Evolutionary conservation across 2,888 invertebrate genomes (phyloP), one percentile per base, ranked within the genome.

Genomic region (Dyspetes luteomarginatus): DNA sequence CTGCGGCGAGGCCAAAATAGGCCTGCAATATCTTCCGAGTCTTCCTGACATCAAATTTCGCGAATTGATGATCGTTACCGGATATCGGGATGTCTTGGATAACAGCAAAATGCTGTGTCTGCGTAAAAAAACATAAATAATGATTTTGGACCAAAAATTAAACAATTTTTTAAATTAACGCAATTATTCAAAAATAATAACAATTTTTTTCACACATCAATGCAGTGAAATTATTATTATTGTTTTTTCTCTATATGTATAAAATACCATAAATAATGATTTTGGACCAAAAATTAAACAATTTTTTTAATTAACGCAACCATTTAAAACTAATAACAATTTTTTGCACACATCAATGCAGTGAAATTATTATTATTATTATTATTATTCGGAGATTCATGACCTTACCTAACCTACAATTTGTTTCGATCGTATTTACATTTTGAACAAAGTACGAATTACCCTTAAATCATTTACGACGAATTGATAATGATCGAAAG

Each of bases 71-170:
- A 87, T 68, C 2, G 88, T 86, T 9, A 87, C 65, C 19, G 89
- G 85, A 80, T 85, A 84, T 22, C 87, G 86, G 4, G 90, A 88
- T 3, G 83, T 85, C 74, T 90, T 91, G 5, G 89, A 87, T 76
- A 91, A 81, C 69, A 91, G 81, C 71, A 91, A 82, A 71, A 91
- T 82, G 75, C 84, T 89, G 62, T 85, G 86, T 22, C 92, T 92
- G 83, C 15, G 86, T 52, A 22, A 5, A 62, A 43, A 43, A 15
- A 50, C 43, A n/a, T n/a, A n/a, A n/a, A n/a, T n/a, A n/a, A n/a
- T n/a, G n/a, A n/a, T n/a, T n/a, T n/a, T n/a, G n/a, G n/a, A n/a
- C n/a, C n/a, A n/a, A n/a, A n/a, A n/a, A n/a, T n/a, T n/a, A n/a
- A 58, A 60, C 15, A 60, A 55, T 52, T n/a, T 17, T 7, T 22